Percentiles rank a stretch among this genome's conserved stretches.
phyloP scores from a whole-genome alignment of 2,888 invertebrate genomes.

The Coelopa pilipes region DNA sequence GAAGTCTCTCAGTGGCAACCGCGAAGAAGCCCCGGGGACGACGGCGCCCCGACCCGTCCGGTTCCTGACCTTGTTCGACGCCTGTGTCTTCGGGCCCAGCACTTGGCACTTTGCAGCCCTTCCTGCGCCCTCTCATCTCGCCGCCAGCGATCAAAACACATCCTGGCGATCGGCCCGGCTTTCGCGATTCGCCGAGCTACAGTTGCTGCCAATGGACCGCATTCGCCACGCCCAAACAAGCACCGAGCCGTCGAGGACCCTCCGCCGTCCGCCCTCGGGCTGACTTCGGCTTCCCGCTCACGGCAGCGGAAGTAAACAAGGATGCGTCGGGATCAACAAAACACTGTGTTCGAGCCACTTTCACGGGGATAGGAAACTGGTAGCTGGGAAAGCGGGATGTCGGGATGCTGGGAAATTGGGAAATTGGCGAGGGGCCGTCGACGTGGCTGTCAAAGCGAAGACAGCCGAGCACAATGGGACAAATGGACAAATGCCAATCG shows the following conservation, averaged over 20 bases:
- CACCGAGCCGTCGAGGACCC: neutral
- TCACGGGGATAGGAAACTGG: too few relatives aligned
- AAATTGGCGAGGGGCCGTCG: conserved; percentile 2
- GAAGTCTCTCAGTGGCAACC: too few relatives aligned
- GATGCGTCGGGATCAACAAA: neutral
- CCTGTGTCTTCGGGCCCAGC: too few relatives aligned
- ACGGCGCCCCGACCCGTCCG: neutral
- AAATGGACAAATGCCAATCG: neutral
- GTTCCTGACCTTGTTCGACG: neutral
- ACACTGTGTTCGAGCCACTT: too few relatives aligned
- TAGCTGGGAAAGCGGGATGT: neutral
- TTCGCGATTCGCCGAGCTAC: conserved; percentile 11
- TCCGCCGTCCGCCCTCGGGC: neutral
- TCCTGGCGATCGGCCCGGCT: neutral
- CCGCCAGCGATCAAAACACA: conserved; percentile 29
- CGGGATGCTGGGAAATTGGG: conserved; percentile 14
- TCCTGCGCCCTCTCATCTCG: neutral
- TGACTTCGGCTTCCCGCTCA: conserved; percentile 14
- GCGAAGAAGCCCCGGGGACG: too few relatives aligned
- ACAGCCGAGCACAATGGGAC: neutral
- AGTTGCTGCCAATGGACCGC: conserved; percentile 2
- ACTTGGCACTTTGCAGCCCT: neutral
- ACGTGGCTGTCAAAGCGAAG: neutral
- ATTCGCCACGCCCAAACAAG: conserved; percentile 11
- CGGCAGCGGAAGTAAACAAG: neutral